Base-by-base conservation (phyloP, 1,140 invertebrate species). In the Aporrectodea caliginosa region DNA sequence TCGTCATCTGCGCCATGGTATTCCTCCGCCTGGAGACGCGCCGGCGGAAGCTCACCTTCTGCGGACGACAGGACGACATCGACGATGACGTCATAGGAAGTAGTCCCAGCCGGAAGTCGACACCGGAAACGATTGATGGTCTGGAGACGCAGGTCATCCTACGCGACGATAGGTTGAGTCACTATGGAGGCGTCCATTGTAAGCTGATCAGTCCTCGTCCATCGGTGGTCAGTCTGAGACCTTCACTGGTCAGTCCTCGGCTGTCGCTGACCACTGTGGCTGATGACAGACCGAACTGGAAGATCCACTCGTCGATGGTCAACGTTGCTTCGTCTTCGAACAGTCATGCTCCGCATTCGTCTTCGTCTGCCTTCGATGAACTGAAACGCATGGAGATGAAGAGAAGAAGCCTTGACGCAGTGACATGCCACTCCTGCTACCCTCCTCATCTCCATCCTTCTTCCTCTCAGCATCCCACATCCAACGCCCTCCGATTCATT, bases 1-100 rank as follows among this genome's bases (percentile, higher is more conserved):
- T 81, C 73, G 31, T 81, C 80, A 70, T 81, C 70, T 81, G 76
- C 77, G 77, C 35, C 30, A 71, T 71, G n/a, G 73, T 81, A 43
- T 81, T 81, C 58, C 35, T 81, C 6, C 75, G 35, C 34, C 76
- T 81, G 29, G 80, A 81, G 72, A 78, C 73, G 72, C 32, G 30
- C 31, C 69, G 80, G n/a, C 76, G 80, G 22, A 75, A 70, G 27
- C 32, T 81, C n/a, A 69, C 71, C 1, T 68, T 81, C 71, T 81
- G 80, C 33, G 79, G 75, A 22, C 34, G 75, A 29, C 33, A 35
- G 30, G 43, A 76, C 33, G 33, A 34, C 29, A 27, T 35, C 22
- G 75, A 58, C 35, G 75, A 58, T 27, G 34, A 74, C 31, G 30
- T 31, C 27, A 32, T 58, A 6, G 43, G 22, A 58, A 58, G 43